These are phyloP conservation scores for Kryptolebias marmoratus DNA, from an alignment of 2,113 vertebrate genomes.

Conservation along the genomic window DNA sequence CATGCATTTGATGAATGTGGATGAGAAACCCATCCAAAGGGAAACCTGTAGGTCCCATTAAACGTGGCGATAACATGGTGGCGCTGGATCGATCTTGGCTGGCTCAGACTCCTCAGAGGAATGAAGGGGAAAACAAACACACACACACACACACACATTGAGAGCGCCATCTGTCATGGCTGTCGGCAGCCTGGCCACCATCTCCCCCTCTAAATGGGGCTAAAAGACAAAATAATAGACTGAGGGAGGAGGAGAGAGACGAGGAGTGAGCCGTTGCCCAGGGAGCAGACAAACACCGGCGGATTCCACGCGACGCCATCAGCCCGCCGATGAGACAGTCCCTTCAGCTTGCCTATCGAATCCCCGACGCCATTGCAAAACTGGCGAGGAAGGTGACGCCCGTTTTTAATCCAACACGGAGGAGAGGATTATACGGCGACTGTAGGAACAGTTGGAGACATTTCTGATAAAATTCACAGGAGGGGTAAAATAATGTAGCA, in stretches of 20 bases:
- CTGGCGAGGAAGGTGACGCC: slow-evolving; percentile 19
- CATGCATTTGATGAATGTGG: slow-evolving; percentile 21
- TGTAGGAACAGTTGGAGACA: too few species aligned
- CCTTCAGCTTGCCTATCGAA: slow-evolving; percentile 48
- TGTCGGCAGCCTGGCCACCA: slow-evolving; percentile 64
- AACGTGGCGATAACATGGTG: slow-evolving; percentile 50
- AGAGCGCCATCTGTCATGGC: slow-evolving; percentile 74
- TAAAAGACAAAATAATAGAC: slow-evolving; percentile 70
- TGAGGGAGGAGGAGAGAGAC: slow-evolving; percentile 38
- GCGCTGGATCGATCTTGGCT: slow-evolving; percentile 58
- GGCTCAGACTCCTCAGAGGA: slow-evolving; percentile 29
- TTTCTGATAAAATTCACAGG: too few species aligned
- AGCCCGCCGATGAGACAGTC: slow-evolving; percentile 32
- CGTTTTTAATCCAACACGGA: not conserved
- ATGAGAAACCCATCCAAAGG: slow-evolving; percentile 20
- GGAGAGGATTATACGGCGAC: not conserved
- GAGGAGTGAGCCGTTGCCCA: slow-evolving; percentile 18
- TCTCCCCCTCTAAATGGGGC: slow-evolving; percentile 68
- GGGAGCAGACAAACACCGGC: slow-evolving; percentile 34
- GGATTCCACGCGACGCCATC: not conserved
- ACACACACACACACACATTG: slow-evolving; percentile 21
- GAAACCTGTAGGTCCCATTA: slow-evolving; percentile 4
- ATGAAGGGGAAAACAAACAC: slow-evolving; percentile 54
- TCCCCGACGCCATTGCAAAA: slow-evolving; percentile 11
- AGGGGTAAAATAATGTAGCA: too few species aligned